Evolutionary conservation across 2,113 vertebrate species (phyloP).

Genomic region (Macroglossus sobrinus): DNA sequence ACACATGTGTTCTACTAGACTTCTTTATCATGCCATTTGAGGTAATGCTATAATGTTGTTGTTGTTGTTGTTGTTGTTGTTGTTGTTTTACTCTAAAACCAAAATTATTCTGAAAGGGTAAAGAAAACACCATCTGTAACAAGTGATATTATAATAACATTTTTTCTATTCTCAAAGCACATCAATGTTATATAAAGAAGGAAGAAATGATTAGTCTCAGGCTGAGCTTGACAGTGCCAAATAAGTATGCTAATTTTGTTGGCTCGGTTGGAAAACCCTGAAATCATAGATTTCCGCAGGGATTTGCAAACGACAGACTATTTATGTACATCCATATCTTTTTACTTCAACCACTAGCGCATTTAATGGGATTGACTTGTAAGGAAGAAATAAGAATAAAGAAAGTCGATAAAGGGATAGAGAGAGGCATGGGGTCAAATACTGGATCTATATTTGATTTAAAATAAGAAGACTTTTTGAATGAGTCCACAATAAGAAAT

Average conservation of each 20-base stretch:
- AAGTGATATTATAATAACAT: conserved; percentile 53
- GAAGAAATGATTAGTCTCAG: conserved; percentile 43
- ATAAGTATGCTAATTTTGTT: conserved; percentile 57
- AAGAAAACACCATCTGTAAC: conserved; percentile 62
- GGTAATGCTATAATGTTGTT: background rate
- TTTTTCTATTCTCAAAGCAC: conserved; percentile 44
- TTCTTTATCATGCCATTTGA: background rate
- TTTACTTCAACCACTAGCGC: background rate
- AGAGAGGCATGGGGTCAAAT: background rate
- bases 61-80: background rate
- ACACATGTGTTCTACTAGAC: background rate
- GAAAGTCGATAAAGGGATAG: background rate
- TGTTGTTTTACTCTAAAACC: conserved; percentile 26
- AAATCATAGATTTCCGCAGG: conserved; percentile 38
- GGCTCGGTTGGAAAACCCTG: conserved; percentile 38
- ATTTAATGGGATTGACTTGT: background rate
- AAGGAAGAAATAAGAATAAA: background rate
- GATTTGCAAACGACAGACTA: conserved; percentile 14
- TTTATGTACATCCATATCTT: background rate
- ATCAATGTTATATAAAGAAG: conserved; percentile 43
- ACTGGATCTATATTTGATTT: background rate
- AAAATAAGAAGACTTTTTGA: background rate
- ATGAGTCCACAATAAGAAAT: background rate
- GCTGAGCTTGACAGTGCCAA: conserved; percentile 42
- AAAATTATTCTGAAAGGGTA: conserved; percentile 60